Percentiles rank a stretch among this genome's conserved stretches.
Conservation (phyloP, 2,888 invertebrate genomes). For the Latrodectus elegans region DNA sequence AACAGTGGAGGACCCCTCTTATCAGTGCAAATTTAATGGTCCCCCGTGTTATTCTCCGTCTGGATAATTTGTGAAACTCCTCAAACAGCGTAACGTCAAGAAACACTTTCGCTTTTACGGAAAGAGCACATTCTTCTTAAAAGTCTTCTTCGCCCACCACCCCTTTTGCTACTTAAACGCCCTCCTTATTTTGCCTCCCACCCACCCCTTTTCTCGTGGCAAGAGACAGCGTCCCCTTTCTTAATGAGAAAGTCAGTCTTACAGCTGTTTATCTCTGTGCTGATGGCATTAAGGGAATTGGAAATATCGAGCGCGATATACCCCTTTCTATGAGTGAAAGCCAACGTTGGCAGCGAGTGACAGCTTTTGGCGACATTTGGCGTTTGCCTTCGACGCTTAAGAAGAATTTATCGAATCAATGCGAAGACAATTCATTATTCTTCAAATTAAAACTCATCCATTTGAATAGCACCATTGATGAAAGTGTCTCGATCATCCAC, state of each 20-base stretch:
- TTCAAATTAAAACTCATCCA: too few relatives aligned
- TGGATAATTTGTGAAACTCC: slow-evolving; percentile 68
- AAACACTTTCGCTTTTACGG: slow-evolving; percentile 7
- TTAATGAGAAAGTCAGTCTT: slow-evolving; percentile 69
- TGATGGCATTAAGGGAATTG: slow-evolving; percentile 69
- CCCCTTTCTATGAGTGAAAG: slow-evolving; percentile 30
- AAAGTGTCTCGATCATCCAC: too few relatives aligned
- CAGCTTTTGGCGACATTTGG: slow-evolving; percentile 62
- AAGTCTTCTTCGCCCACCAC: slow-evolving; percentile 21
- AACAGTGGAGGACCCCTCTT: slow-evolving; percentile 57
- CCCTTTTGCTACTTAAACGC: slow-evolving; percentile 9
- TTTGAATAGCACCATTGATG: too few relatives aligned
- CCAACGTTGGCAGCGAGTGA: slow-evolving; percentile 57
- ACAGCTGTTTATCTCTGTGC: slow-evolving; percentile 69
- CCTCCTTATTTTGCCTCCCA: slow-evolving; percentile 23
- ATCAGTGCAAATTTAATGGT: slow-evolving; percentile 68
- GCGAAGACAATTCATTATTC: too few relatives aligned
- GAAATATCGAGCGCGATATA: slow-evolving; percentile 64
- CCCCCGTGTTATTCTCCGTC: slow-evolving; percentile 63
- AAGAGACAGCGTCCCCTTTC: slow-evolving; percentile 49
- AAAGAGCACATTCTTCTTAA: slow-evolving; percentile 62
- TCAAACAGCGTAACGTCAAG: slow-evolving; percentile 34
- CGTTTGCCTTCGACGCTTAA: not conserved
- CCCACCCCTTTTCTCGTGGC: not conserved
- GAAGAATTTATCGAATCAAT: too few relatives aligned